Evolutionary conservation across 2,113 vertebrate genomes (phyloP).

Genomic region (Nyctereutes procyonoides): DNA sequence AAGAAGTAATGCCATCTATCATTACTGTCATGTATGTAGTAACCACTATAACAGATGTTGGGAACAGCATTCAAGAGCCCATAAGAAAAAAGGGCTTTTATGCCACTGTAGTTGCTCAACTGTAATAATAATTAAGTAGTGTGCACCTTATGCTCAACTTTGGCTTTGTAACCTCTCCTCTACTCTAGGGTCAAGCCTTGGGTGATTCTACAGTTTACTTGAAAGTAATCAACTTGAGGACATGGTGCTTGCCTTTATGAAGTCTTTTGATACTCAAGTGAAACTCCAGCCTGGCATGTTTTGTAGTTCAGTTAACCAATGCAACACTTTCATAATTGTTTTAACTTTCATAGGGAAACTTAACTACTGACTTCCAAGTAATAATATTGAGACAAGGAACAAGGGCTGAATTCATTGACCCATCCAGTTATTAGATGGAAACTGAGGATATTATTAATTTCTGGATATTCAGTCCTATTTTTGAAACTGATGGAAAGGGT

Average conservation of each 20-base stretch:
- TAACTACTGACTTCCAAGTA: constrained; percentile 12
- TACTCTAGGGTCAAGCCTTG: constrained; percentile 53
- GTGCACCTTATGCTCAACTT: constrained; percentile 47
- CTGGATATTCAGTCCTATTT: constrained; percentile 19
- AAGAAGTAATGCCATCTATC: constrained; percentile 54
- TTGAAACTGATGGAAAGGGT: constrained; percentile 49
- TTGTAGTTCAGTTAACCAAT: constrained; percentile 44
- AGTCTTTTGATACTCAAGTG: constrained; percentile 61
- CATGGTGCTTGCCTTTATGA: constrained; percentile 59
- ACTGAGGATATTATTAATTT: constrained; percentile 51
- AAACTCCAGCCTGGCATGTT: constrained; percentile 42
- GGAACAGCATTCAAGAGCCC: constrained; percentile 48
- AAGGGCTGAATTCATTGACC: constrained; percentile 2
- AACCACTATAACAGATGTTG: constrained; percentile 43
- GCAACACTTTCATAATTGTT: neutral
- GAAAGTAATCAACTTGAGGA: constrained; percentile 67
- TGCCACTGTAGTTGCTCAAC: constrained; percentile 43
- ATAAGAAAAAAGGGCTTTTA: constrained; percentile 54
- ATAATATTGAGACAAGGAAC: constrained; percentile 8
- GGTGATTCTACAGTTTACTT: constrained; percentile 65
- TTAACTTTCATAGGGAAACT: constrained; percentile 13
- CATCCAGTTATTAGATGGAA: constrained; percentile 28
- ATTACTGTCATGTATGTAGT: constrained; percentile 12
- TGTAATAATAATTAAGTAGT: constrained; percentile 43
- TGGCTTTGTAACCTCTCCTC: constrained; percentile 47